Evolutionary conservation across 1,140 invertebrate genomes (phyloP).

Genomic region (Chrysoperla carnea): DNA sequence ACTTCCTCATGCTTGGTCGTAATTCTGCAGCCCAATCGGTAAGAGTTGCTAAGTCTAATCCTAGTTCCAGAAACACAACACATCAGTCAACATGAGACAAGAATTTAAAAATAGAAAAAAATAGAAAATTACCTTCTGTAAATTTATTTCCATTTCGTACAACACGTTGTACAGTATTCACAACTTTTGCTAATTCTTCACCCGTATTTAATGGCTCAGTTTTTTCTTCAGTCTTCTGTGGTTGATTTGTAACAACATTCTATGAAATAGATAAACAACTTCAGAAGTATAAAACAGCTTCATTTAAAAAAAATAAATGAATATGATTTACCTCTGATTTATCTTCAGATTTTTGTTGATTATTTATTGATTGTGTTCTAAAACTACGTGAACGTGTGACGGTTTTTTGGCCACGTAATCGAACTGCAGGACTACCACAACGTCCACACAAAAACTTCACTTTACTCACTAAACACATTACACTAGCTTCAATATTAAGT

Average conservation of each 20-base stretch:
- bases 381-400: constrained; percentile 17
- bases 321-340: too few relatives aligned
- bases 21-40: constrained; percentile 60
- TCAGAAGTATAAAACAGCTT: too few relatives aligned
- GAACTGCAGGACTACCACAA: constrained; percentile 49
- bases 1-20: constrained; percentile 61
- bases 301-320: too few relatives aligned
- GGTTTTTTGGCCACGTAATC: constrained; percentile 30
- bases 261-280: constrained; percentile 11
- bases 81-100: background rate
- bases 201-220: constrained; percentile 9
- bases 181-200: constrained; percentile 22
- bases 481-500: constrained; percentile 75
- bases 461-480: constrained; percentile 71
- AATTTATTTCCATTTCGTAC: constrained; percentile 45
- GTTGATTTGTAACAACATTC: constrained; percentile 12
- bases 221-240: constrained; percentile 8
- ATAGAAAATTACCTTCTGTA: constrained; percentile 37
- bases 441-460: constrained; percentile 56
- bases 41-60: constrained; percentile 42
- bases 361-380: too few relatives aligned
- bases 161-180: constrained; percentile 14
- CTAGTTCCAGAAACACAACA: constrained; percentile 7
- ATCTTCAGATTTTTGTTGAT: too few relatives aligned
- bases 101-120: too few relatives aligned